phyloP scores from a whole-genome alignment of 2,113 vertebrate genomes.

The Spilogale gracilis region DNA sequence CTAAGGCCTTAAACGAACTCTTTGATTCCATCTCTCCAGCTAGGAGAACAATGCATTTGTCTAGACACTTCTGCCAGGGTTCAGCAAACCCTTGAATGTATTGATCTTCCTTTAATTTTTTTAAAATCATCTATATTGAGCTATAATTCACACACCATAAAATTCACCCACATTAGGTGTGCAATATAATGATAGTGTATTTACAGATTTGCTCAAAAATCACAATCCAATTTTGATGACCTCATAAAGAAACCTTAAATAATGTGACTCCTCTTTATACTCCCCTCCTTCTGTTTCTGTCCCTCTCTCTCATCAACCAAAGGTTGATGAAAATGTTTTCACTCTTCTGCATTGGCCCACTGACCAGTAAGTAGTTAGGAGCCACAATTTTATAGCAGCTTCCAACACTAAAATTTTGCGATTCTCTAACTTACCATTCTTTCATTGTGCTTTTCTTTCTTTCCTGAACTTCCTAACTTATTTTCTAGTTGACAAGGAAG shows the following conservation, averaged over 20 bases:
- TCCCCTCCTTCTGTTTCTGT: neutral
- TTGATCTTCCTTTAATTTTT: neutral
- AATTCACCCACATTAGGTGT: neutral
- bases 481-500: slow-evolving; percentile 8
- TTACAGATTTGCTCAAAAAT: slow-evolving; percentile 35
- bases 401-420: neutral
- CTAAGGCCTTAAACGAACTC: neutral
- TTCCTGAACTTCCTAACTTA: slow-evolving; percentile 4
- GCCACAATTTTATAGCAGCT: neutral
- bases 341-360: neutral
- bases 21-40: neutral
- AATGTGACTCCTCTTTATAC: neutral
- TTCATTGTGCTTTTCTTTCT: slow-evolving; percentile 3
- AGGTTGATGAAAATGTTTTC: neutral
- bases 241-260: slow-evolving; percentile 25
- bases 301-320: neutral
- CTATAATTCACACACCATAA: neutral
- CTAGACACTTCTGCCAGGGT: neutral
- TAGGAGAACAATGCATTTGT: neutral
- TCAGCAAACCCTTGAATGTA: neutral
- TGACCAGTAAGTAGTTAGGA: neutral
- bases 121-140: neutral
- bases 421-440: neutral
- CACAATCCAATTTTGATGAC: neutral
- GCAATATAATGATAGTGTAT: neutral